phyloP scores from a whole-genome alignment of 2,888 invertebrate genomes.

The Melinopterus prodromus region DNA sequence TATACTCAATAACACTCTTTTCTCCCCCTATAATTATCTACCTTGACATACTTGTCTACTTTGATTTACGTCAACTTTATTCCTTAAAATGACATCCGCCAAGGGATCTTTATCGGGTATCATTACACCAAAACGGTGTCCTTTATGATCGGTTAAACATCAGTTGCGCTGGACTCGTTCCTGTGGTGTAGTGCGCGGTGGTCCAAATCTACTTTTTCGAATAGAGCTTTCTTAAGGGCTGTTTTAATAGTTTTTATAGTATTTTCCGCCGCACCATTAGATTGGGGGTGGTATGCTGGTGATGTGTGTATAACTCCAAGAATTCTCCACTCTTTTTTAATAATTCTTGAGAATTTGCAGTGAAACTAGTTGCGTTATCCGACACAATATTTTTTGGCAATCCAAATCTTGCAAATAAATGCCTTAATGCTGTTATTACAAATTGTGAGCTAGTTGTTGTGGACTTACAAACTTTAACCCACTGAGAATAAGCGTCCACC shows the following conservation, averaged over 20 bases:
- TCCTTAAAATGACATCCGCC: not conserved
- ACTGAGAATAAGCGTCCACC: constrained; percentile 40
- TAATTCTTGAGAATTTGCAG: not conserved
- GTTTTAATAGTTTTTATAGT: constrained; percentile 12
- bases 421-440: not conserved
- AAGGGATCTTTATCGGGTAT: no score
- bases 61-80: not conserved
- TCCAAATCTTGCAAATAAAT: not conserved
- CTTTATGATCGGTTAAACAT: no score
- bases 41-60: not conserved
- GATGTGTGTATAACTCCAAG: not conserved
- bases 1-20: not conserved
- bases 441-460: not conserved
- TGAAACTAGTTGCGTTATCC: not conserved
- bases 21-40: not conserved
- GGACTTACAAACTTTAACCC: not conserved
- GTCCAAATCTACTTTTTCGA: not conserved
- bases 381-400: not conserved
- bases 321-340: not conserved
- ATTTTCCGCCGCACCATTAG: constrained; percentile 5
- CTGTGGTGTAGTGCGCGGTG: constrained; percentile 11
- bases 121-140: no score
- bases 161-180: not conserved
- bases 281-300: not conserved
- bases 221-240: constrained; percentile 6